Base-by-base conservation (phyloP, 92 coral and sea anemone species). In the Umimayanthus chanpuru region DNA sequence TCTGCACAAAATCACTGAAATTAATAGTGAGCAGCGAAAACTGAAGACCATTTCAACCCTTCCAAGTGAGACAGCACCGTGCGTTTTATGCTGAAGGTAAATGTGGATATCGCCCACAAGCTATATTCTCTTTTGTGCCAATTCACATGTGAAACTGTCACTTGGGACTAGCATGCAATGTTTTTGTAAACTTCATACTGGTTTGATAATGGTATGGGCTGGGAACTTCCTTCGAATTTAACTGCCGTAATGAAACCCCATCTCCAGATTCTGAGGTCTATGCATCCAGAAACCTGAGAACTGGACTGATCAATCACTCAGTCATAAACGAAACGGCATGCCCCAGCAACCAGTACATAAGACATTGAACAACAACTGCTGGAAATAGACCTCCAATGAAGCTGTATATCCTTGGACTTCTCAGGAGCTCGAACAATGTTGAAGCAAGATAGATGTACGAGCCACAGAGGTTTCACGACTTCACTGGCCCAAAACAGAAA, bases 181-280 rank as follows among this genome's bases (percentile, higher is more conserved):
- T 65, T 30, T 81, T 81, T 39, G 23, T 81, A 2, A 81, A 81
- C 73, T 81, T 81, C 1, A 25, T 21, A 8, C 36, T 81, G 85
- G 85, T 81, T 81, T 81, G 75, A 81, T 65, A 76, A 65, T 81
- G 85, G 85, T 30, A 30, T 58, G 85, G 18, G 73, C 50, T 56
- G 73, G 84, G 39, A 25, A 3, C 84, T 72, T 23, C 53, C 70
- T 6, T 25, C 40, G 2, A 53, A 80, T 7, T 16, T 0, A 53
- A 0, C 12, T 81, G 44, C 15, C n/a, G 40, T 81, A 0, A 6
- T 81, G 85, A 55, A 53, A 15, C 55, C 84, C n/a, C 39, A 29
- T 23, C 9, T 80, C 40, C 47, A 80, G 43, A 80, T 50, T 9
- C 71, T 80, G 1, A 18, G 41, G 6, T 80, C 84, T 20, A 16